Evolutionary conservation across 2,113 vertebrate species (phyloP), one percentile per base, ranked within the genome.

Genomic region (Microcebus lehilahytsara): DNA sequence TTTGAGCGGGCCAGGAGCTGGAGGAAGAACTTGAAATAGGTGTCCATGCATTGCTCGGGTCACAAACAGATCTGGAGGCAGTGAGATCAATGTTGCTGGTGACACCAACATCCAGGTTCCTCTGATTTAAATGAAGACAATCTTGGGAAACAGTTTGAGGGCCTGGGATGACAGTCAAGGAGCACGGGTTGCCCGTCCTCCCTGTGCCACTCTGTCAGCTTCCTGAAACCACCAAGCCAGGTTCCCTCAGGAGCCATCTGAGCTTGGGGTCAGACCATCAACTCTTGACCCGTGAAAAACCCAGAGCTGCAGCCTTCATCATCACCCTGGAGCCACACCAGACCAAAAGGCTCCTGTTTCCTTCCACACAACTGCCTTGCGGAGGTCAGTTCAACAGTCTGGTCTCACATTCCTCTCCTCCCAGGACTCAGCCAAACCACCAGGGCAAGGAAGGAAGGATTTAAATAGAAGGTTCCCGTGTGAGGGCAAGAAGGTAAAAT

Each of bases 101-200:
- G 25, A 95, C 2, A 13, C 9, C 53, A 66, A 30, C 4, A 67
- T 53, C 4, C 10, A 12, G 5, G 6, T 71, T 85, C 53, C 10
- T 95, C 53, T 93, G 1, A 96, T 46, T 67, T 80, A 83, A 42
- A 84, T 46, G 22, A 80, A 85, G 64, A 67, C 0, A 27, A 58
- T 32, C 27, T 69, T 62, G 46, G 2, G 2, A 58, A 72, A 78
- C 3, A 32, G 5, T 23, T 3, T 42, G 13, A 58, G 46, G 58
- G 40, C 58, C 10, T 58, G 40, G 11, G 16, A 37, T 25, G 6
- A 71, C 37, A 17, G 34, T 23, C 22, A 32, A 20, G 11, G 14
- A 34, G 22, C 16, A n/a, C 0, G 30, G 14, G 60, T 20, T 69
- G 8, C 1, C 11, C 3, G 7, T 64, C 9, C 22, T 30, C 3